These are phyloP conservation scores for Psococerastis gibbosa DNA, from an alignment of 2,888 invertebrate species.

Conservation along the genomic window DNA sequence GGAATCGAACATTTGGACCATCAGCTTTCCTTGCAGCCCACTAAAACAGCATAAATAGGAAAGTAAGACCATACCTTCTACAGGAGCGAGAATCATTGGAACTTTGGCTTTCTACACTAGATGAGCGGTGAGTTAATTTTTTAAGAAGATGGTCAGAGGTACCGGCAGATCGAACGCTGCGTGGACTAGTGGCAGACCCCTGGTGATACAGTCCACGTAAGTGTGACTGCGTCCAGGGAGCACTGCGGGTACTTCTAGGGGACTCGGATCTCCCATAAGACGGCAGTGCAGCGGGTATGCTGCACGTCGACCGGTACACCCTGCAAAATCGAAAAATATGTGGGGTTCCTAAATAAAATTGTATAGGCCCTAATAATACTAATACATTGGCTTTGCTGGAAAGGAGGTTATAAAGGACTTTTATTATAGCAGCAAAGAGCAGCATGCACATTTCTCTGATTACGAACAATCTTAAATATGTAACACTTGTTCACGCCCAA, in stretches of 20 bases:
- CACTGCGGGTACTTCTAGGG: constrained; percentile 67
- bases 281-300: constrained; percentile 28
- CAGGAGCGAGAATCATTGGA: constrained; percentile 67
- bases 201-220: constrained; percentile 56
- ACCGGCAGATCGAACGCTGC: constrained; percentile 55
- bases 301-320: constrained; percentile 32
- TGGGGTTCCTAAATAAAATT: too few species aligned
- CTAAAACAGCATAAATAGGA: neutral
- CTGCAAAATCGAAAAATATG: too few species aligned
- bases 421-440: constrained; percentile 17
- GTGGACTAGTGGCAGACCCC: constrained; percentile 55
- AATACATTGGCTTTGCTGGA: too few species aligned
- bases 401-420: too few species aligned
- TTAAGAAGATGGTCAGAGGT: constrained; percentile 9
- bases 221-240: constrained; percentile 55
- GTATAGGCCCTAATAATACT: too few species aligned
- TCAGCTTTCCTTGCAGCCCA: too few species aligned
- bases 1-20: too few species aligned
- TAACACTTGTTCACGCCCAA: too few species aligned
- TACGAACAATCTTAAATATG: constrained; percentile 6
- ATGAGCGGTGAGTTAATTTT: constrained; percentile 24
- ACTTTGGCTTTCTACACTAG: constrained; percentile 78
- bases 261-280: constrained; percentile 21
- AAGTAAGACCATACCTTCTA: constrained; percentile 35
- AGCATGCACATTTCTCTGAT: constrained; percentile 14